A percentile compares a stretch with the other conserved stretches of the same genome.
Evolutionary conservation across 2,888 invertebrate genomes (phyloP).

Genomic region (Cheiracanthium punctorium): DNA sequence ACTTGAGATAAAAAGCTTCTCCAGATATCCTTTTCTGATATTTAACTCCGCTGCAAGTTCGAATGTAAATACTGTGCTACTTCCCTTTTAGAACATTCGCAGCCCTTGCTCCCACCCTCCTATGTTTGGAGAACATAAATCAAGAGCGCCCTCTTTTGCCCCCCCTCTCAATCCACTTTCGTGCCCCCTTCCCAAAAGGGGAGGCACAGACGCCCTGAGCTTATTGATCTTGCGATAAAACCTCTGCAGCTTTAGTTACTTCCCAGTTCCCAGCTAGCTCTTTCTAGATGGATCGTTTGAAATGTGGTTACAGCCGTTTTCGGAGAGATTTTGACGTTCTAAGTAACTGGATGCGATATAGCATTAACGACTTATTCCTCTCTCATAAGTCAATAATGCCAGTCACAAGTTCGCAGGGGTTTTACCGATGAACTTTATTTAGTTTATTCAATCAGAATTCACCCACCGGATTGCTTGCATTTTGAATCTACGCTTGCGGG

Average conservation of each 20-base stretch:
- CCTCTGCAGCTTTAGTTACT: neutral
- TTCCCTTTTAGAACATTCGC: neutral
- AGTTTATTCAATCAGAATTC: too few species aligned
- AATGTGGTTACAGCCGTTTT: too few species aligned
- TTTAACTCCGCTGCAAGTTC: neutral
- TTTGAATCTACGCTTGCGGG: too few species aligned
- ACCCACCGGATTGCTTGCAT: too few species aligned
- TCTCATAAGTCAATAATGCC: too few species aligned
- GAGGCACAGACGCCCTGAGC: neutral
- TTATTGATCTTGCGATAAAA: neutral
- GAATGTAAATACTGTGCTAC: neutral
- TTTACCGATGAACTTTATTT: too few species aligned
- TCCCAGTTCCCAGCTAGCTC: too few species aligned
- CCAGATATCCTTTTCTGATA: neutral
- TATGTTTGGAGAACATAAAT: constrained; percentile 3
- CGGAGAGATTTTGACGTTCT: too few species aligned
- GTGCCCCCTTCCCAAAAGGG: neutral
- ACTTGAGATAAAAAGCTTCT: neutral
- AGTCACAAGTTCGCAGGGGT: too few species aligned
- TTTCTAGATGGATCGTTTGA: neutral
- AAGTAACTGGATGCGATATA: too few species aligned
- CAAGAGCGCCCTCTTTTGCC: neutral
- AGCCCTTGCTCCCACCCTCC: neutral
- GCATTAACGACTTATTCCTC: too few species aligned
- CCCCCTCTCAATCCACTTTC: neutral